Evolutionary conservation across 2,797 vertebrate genomes (phyloP), one percentile per base, ranked within the genome.

Genomic region (Coilia nasus): DNA sequence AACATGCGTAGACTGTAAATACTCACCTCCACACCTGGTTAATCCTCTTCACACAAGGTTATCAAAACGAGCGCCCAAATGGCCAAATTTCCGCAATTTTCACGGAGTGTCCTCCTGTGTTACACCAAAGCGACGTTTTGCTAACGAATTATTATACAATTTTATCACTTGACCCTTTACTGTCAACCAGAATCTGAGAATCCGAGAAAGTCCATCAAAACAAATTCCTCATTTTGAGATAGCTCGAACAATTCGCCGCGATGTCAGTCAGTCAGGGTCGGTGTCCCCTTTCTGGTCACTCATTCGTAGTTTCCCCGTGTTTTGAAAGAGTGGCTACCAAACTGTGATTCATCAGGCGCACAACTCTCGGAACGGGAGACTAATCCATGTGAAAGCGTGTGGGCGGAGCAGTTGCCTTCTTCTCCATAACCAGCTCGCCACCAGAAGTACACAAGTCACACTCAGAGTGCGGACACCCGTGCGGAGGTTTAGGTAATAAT

Each of bases 21-120:
- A 86, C 87, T 88, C 87, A 88, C 87, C 87, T 86, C 57, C 81
- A 71, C 67, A 67, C 56, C 71, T n/a, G 83, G 17, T 83, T 85
- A 86, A 85, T 88, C 83, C 87, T 21, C 54, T 54, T 83, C 64
- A 41, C 54, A 56, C 71, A 78, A 78, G 71, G 71, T 78, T 78
- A 78, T 19, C 71, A 21, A 44, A 78, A 78, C 35, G 17, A 78
- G 35, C 41, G 17, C 31, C 17, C 71, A 44, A 78, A 78, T 10
- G 6, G 71, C 15, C 35, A 44, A 10, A 78, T 19, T 78, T 78
- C 71, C 17, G 17, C 6, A 75, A 21, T 6, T 78, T 78, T 78
- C 6, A 41, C 31, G 71, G 35, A 9, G 19, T 41, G 64, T 21
- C 6, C 28, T 31, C 28, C 19, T 78, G 17, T 21, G 17, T 41